phyloP scores from a whole-genome alignment of 2,113 vertebrate genomes.

The Cryptotis parvus region DNA sequence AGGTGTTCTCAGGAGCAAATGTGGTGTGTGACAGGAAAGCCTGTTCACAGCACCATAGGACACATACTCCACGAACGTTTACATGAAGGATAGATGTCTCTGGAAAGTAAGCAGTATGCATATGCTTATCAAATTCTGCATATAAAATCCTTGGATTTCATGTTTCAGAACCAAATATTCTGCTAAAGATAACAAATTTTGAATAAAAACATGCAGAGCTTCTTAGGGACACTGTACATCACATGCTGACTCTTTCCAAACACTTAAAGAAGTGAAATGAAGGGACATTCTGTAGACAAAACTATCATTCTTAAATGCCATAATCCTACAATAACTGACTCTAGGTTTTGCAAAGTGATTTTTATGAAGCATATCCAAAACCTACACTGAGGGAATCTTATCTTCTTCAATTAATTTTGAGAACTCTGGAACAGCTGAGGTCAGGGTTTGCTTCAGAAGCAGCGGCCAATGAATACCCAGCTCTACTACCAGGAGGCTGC shows the following conservation, averaged over 20 bases:
- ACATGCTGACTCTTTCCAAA: conserved; percentile 22
- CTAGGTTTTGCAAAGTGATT: conserved; percentile 20
- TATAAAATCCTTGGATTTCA: conserved; percentile 24
- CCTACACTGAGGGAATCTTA: not conserved
- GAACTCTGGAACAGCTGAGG: not conserved
- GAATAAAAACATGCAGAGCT: conserved; percentile 28
- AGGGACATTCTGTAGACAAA: not conserved
- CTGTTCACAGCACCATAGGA: not conserved
- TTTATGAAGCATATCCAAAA: not conserved
- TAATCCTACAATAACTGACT: not conserved
- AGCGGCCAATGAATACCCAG: not conserved
- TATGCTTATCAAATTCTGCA: not conserved
- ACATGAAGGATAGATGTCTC: not conserved
- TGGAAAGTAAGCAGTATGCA: not conserved
- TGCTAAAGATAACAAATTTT: conserved; percentile 14
- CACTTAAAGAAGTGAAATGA: not conserved
- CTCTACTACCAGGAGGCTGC: not conserved
- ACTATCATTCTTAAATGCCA: not conserved
- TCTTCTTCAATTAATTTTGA: not conserved
- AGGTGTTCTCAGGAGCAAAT: conserved; percentile 28
- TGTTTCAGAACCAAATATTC: conserved; percentile 23
- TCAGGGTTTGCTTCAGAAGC: not conserved
- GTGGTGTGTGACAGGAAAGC: not conserved
- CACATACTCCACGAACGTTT: not conserved
- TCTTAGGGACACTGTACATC: not conserved